Conservation (phyloP, 1,140 invertebrate genomes). For the Sipha flava region DNA sequence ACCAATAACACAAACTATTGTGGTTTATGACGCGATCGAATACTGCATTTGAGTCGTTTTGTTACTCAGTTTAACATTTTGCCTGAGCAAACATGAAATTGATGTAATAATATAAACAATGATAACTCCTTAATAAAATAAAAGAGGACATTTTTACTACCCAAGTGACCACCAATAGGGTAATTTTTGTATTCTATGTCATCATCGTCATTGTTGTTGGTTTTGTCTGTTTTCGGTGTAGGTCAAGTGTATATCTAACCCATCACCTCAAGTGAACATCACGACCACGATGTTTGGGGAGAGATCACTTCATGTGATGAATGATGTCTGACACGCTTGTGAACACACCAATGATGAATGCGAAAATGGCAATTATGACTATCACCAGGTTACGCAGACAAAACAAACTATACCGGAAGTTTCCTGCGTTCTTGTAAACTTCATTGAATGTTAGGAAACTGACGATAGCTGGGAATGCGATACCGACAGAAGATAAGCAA, state of each 20-base stretch:
- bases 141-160: neutral
- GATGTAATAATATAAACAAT: constrained; percentile 17
- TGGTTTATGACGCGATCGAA: neutral
- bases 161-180: neutral
- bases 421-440: constrained; percentile 48
- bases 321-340: constrained; percentile 57
- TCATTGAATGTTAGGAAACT: constrained; percentile 58
- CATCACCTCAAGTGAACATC: neutral
- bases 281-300: neutral
- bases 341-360: constrained; percentile 60
- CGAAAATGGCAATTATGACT: constrained; percentile 56
- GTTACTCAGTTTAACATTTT: neutral
- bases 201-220: neutral
- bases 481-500: constrained; percentile 67
- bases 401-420: constrained; percentile 43
- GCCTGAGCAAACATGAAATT: neutral
- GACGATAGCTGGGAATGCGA: constrained; percentile 75
- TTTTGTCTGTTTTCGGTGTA: neutral
- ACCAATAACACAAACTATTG: constrained; percentile 9
- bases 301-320: constrained; percentile 32
- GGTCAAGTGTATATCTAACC: neutral
- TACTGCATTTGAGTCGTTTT: constrained; percentile 22
- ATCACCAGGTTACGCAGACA: constrained; percentile 52
- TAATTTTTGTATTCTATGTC: neutral
- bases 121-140: neutral